A percentile compares a stretch with the other conserved stretches of the same genome.
Evolutionary conservation across 1,140 invertebrate genomes (phyloP).

Genomic region (Drosophila sulfurigaster): DNA sequence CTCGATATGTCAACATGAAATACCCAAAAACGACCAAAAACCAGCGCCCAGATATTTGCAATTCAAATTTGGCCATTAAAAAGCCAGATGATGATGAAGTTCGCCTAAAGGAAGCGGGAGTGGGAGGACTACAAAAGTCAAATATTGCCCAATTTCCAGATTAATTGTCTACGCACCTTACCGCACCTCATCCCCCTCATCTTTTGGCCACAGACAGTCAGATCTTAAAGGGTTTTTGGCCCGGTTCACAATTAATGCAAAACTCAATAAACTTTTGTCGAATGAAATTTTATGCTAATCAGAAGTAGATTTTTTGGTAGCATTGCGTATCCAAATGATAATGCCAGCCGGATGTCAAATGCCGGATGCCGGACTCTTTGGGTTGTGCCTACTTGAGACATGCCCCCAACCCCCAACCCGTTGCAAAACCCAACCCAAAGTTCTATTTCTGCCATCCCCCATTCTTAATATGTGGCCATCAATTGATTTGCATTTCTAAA

Average conservation of each 20-base stretch:
- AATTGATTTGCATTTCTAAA: slow-evolving; percentile 83
- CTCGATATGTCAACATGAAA: slow-evolving; percentile 76
- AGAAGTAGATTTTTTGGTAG: slow-evolving; percentile 79
- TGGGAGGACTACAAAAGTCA: slow-evolving; percentile 76
- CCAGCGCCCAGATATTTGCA: slow-evolving; percentile 62
- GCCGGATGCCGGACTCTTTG: slow-evolving; percentile 43
- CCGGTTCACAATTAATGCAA: slow-evolving; percentile 74
- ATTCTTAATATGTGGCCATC: slow-evolving; percentile 40
- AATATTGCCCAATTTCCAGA: slow-evolving; percentile 82
- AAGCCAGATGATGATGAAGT: slow-evolving; percentile 54
- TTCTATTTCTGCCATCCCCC: background rate
- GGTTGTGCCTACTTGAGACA: slow-evolving; percentile 75
- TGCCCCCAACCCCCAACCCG: background rate
- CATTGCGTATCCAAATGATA: slow-evolving; percentile 69
- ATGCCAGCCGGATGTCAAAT: slow-evolving; percentile 37
- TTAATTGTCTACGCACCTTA: slow-evolving; percentile 83
- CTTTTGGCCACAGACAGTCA: background rate
- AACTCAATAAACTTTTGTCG: slow-evolving; percentile 83
- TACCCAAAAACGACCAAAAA: slow-evolving; percentile 21
- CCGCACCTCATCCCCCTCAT: slow-evolving; percentile 11
- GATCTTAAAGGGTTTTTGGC: slow-evolving; percentile 74
- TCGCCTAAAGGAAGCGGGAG: background rate
- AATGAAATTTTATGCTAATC: slow-evolving; percentile 83
- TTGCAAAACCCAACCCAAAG: too few relatives aligned
- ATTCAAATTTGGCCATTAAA: slow-evolving; percentile 82